phyloP scores from a whole-genome alignment of 2,113 vertebrate species.

The Cebidichthys violaceus region DNA sequence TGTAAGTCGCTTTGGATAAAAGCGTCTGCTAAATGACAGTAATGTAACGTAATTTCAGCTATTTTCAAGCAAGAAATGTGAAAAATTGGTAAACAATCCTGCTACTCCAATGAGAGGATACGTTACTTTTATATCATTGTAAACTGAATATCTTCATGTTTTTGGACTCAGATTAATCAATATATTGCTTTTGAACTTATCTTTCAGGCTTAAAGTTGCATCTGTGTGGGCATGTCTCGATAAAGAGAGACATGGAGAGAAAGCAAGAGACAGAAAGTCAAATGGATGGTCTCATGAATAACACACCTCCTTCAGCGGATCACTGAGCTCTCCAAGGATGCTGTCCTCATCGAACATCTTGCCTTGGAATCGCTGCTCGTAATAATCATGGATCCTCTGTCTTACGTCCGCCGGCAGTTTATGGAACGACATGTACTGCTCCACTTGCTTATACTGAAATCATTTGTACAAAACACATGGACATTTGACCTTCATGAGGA shows the following conservation, averaged over 20 bases:
- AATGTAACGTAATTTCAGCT: no score
- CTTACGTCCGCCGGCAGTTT: slow-evolving; percentile 96
- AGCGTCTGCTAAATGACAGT: no score
- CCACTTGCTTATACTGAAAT: slow-evolving; percentile 96
- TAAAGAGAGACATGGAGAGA: background rate
- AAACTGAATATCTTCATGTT: no score
- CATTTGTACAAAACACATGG: slow-evolving; percentile 50
- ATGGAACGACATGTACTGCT: slow-evolving; percentile 99
- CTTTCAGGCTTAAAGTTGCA: background rate
- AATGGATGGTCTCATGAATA: background rate
- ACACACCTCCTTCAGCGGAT: slow-evolving; percentile 96
- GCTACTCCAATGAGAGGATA: background rate
- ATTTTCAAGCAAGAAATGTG: background rate
- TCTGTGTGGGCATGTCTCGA: background rate
- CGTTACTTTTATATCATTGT: no score
- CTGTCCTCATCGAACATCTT: slow-evolving; percentile 99
- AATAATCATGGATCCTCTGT: slow-evolving; percentile 99
- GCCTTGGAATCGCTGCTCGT: slow-evolving; percentile 97
- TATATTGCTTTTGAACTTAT: slow-evolving; percentile 1
- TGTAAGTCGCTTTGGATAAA: no score
- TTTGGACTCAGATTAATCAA: background rate
- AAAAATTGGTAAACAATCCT: background rate
- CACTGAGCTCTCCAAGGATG: slow-evolving; percentile 96
- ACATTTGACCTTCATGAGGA: slow-evolving; percentile 22
- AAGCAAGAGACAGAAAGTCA: background rate